A percentile compares a stretch with the other conserved stretches of the same genome.
phyloP scores from a whole-genome alignment of 2,888 invertebrate genomes.

The Agrochola circellaris region DNA sequence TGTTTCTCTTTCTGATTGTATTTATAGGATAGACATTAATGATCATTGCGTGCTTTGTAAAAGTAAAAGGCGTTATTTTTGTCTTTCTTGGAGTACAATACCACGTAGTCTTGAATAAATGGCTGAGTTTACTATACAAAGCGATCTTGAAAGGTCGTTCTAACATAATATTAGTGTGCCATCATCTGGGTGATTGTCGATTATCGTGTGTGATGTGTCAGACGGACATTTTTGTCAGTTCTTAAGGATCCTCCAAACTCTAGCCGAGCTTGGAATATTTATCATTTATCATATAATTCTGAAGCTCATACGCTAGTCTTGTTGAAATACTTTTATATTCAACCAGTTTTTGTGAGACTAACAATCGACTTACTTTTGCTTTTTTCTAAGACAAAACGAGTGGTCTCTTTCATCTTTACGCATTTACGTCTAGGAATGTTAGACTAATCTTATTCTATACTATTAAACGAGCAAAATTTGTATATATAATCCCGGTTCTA shows the following conservation, averaged over 20 bases:
- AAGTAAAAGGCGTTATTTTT: background rate
- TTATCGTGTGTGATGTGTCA: background rate
- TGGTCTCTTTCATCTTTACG: too few relatives aligned
- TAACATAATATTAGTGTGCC: background rate
- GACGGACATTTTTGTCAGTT: background rate
- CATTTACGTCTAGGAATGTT: too few relatives aligned
- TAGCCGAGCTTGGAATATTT: background rate
- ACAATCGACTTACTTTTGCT: background rate
- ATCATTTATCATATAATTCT: background rate
- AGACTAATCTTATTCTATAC: background rate
- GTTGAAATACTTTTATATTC: background rate
- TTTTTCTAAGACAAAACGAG: background rate
- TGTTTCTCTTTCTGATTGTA: slow-evolving; percentile 12
- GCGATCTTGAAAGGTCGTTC: background rate
- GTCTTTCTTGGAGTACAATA: background rate
- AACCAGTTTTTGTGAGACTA: background rate
- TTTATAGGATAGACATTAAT: slow-evolving; percentile 11
- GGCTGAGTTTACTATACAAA: background rate
- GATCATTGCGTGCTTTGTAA: background rate
- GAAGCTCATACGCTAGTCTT: background rate
- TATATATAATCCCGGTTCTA: too few relatives aligned
- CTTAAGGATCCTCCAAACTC: background rate
- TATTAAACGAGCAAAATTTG: too few relatives aligned
- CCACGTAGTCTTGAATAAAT: background rate
- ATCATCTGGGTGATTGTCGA: background rate